phyloP scores from a whole-genome alignment of 2,797 vertebrate genomes.

The Lerista edwardsae region DNA sequence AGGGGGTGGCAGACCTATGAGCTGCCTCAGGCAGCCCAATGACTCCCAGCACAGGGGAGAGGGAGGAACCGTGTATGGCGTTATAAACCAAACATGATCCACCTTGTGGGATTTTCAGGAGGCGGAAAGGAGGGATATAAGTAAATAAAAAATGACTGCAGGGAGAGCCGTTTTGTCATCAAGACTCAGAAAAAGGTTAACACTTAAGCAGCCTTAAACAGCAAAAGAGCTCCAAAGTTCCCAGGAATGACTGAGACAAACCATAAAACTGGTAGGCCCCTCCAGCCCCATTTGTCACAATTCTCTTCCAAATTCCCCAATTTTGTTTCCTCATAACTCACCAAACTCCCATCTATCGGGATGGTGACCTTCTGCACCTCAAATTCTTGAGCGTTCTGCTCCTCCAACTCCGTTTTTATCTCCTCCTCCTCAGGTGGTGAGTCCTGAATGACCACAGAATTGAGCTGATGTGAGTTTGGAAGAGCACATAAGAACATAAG shows the following conservation, averaged over 20 bases:
- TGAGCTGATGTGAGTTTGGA: background rate
- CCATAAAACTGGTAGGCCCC: too few relatives aligned
- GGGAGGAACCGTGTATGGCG: too few relatives aligned
- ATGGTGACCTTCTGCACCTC: constrained; percentile 29
- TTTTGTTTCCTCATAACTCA: background rate
- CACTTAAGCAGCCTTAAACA: background rate
- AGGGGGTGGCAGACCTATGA: too few relatives aligned
- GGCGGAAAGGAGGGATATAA: too few relatives aligned
- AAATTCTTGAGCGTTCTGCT: constrained; percentile 3
- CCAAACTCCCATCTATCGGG: constrained; percentile 12
- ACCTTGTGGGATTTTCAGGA: background rate
- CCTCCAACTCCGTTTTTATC: background rate
- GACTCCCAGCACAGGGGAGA: too few relatives aligned
- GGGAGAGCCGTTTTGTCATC: background rate
- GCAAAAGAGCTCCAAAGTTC: background rate
- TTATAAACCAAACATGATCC: background rate
- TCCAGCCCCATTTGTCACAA: background rate
- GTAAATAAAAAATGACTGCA: background rate
- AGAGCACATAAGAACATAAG: background rate
- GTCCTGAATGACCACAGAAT: background rate
- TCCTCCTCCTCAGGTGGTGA: background rate
- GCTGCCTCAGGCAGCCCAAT: too few relatives aligned
- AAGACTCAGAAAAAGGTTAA: background rate
- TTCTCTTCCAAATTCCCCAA: background rate
- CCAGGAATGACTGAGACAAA: background rate